Evolutionary conservation across 2,888 invertebrate species (phyloP), one percentile per base, ranked within the genome.

Genomic region (Brassicogethes aeneus): DNA sequence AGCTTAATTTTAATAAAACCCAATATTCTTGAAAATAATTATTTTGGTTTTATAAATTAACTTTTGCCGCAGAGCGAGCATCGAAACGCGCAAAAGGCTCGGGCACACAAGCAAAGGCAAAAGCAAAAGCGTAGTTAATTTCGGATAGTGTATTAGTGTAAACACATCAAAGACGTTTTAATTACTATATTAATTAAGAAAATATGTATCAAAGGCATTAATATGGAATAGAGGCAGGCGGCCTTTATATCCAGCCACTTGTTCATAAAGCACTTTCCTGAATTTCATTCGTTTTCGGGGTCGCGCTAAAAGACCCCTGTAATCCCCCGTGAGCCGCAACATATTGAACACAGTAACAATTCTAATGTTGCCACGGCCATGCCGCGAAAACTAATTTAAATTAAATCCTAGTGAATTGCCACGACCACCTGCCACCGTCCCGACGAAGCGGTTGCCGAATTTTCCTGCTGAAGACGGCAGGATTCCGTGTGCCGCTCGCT

Each of bases 341-440:
- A 58, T 60, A 60, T 60, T 55, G 60, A 60, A 60, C 60, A 56
- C 57, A 44, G 54, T 53, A 54, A 54, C 60, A 57, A 57, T 58
- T 57, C 59, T 60, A 58, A 60, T 56, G 59, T 57, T 54, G 50
- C 59, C 58, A 52, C 59, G 56, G 52, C 57, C 59, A 59, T 53
- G 59, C 60, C 65, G 57, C 63, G 65, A 65, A 78, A 79, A 78
- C 78, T 78, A 79, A 79, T 78, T 79, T 79, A 78, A 79, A 79
- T 79, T 78, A 79, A 79, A 79, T 79, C 79, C 78, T 77, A 77
- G 77, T 77, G 79, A 78, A 79, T 79, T 79, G 77, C 78, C 76
- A 62, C 62, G 59, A 50, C 48, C 47, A 42, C 47, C 41, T 42
- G 44, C 31, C 39, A 31, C 34, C 40, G 33, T 44, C 13, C 37